These are phyloP conservation scores for Saccostrea cuccullata DNA, from an alignment of 1,140 invertebrate species.

Conservation along the genomic window DNA sequence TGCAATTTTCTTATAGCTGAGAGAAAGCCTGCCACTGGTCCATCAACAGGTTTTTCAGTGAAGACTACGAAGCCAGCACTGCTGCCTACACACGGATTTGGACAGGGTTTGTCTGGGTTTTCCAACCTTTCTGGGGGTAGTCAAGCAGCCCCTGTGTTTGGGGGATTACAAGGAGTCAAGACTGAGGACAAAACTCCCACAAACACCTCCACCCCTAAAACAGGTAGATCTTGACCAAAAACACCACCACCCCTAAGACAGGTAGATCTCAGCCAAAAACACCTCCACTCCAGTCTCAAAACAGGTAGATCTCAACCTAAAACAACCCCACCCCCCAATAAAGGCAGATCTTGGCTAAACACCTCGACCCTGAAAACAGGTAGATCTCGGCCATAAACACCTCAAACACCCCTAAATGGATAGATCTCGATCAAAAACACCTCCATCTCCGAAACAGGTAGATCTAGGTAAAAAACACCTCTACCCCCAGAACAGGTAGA, in stretches of 20 bases:
- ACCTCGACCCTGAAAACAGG: too few species aligned
- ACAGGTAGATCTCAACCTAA: too few species aligned
- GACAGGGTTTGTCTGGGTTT: conserved; percentile 2
- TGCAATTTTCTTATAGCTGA: not conserved
- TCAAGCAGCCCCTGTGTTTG: not conserved
- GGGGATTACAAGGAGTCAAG: conserved; percentile 37
- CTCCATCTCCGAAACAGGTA: too few species aligned
- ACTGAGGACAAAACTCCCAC: conserved; percentile 18
- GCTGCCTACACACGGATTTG: not conserved
- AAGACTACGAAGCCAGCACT: not conserved
- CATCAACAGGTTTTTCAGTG: not conserved
- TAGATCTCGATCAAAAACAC: too few species aligned
- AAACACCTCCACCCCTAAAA: conserved; percentile 7
- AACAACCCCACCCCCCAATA: not conserved
- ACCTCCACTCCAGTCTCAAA: too few species aligned
- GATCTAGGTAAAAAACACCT: not conserved
- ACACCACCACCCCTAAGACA: too few species aligned
- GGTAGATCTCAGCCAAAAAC: too few species aligned
- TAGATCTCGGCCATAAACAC: too few species aligned
- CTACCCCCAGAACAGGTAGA: not conserved
- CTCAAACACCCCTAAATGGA: too few species aligned
- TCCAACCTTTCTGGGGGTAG: not conserved
- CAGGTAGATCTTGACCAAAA: not conserved
- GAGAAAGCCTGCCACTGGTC: not conserved
- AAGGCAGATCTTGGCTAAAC: not conserved